phyloP scores from a whole-genome alignment of 1,140 invertebrate genomes.

The Bombus vancouverensis region DNA sequence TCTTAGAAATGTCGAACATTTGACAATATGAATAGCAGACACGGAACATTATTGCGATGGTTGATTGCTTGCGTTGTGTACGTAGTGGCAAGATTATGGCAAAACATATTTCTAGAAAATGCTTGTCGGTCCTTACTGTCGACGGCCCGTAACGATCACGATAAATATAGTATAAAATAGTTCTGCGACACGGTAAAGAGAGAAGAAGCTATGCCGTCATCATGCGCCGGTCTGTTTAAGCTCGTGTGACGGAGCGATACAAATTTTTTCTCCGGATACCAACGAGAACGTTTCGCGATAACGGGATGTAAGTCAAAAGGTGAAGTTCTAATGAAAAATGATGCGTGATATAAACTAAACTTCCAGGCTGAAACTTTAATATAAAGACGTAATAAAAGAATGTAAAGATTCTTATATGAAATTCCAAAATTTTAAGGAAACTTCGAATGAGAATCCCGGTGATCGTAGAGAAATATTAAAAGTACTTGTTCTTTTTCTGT shows the following conservation, averaged over 20 bases:
- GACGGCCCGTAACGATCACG: background rate
- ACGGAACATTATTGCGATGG: slow-evolving; percentile 8
- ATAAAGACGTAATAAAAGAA: background rate
- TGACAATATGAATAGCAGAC: background rate
- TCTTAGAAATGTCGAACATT: background rate
- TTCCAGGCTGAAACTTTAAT: background rate
- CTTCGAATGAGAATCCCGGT: too few species aligned
- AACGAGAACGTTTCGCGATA: background rate
- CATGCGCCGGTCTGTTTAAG: background rate
- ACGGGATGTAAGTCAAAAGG: background rate
- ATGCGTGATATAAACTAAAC: background rate
- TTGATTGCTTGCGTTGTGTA: background rate
- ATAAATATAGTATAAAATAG: slow-evolving; percentile 24
- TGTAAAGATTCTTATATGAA: too few species aligned
- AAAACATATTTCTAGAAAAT: slow-evolving; percentile 19
- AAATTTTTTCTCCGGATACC: background rate
- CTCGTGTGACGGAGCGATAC: background rate
- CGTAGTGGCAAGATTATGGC: background rate
- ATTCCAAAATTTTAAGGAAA: too few species aligned
- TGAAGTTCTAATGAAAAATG: background rate
- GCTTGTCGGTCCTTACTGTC: slow-evolving; percentile 5
- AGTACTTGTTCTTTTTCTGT: too few species aligned
- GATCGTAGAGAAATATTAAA: too few species aligned
- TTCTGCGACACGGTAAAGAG: background rate
- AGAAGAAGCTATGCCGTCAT: background rate